These are phyloP conservation scores for Acipenser oxyrinchus DNA, from an alignment of 2,797 vertebrate genomes.

Conservation along the genomic window DNA sequence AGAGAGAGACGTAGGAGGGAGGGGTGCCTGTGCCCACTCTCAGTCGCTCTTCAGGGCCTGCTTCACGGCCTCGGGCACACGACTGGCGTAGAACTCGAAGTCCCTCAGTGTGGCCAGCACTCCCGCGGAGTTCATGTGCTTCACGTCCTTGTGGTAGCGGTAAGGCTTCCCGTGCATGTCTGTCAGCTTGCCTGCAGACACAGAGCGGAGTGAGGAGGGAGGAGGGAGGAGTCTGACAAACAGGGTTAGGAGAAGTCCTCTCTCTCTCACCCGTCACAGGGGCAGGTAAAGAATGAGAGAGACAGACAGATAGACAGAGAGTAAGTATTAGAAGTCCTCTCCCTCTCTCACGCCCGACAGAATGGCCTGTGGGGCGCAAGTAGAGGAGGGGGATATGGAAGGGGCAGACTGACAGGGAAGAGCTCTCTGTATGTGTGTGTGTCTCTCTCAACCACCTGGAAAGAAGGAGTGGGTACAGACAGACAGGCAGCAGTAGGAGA, in stretches of 20 bases:
- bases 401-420: too few relatives aligned
- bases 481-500: too few relatives aligned
- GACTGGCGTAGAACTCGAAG: conserved; percentile 77
- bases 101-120: conserved; percentile 82
- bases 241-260: background rate
- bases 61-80: conserved; percentile 75
- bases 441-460: too few relatives aligned
- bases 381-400: background rate
- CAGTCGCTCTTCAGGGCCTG: conserved; percentile 56
- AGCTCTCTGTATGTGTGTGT: too few relatives aligned
- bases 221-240: background rate
- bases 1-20: background rate
- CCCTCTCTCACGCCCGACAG: background rate
- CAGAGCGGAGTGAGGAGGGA: conserved; percentile 3
- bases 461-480: too few relatives aligned
- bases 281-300: background rate
- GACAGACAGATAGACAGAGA: background rate
- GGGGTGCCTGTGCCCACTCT: conserved; percentile 1
- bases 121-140: conserved; percentile 91
- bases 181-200: conserved; percentile 74
- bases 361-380: background rate
- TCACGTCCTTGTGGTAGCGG: conserved; percentile 77
- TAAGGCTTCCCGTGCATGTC: conserved; percentile 83
- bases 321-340: background rate
- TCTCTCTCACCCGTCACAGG: too few relatives aligned